Evolutionary conservation across 2,888 invertebrate genomes (phyloP).

Genomic region (Creontiades dilutus): DNA sequence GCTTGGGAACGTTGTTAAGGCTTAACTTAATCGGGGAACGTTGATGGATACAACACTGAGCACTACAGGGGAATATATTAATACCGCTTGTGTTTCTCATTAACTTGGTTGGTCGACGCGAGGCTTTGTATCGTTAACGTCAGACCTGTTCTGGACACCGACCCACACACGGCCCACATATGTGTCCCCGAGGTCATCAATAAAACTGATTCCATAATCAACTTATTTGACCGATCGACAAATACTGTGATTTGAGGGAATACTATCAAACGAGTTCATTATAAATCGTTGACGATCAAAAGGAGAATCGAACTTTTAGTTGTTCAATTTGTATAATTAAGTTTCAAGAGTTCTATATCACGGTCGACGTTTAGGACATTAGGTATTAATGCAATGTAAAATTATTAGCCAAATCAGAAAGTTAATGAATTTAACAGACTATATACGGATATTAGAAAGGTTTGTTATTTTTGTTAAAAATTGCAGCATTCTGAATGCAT

Average conservation of each 20-base stretch:
- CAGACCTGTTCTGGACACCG: not conserved
- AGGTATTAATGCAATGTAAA: too few relatives aligned
- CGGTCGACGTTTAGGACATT: too few relatives aligned
- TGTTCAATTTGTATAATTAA: too few relatives aligned
- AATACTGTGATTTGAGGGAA: not conserved
- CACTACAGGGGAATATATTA: not conserved
- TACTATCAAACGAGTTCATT: not conserved
- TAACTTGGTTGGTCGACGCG: not conserved
- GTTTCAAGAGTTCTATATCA: too few relatives aligned
- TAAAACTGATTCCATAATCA: not conserved
- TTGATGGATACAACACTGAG: not conserved
- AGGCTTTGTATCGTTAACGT: not conserved
- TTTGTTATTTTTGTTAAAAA: too few relatives aligned
- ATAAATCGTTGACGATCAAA: not conserved
- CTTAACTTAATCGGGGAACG: not conserved
- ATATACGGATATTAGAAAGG: too few relatives aligned
- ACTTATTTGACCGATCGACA: not conserved
- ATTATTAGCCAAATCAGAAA: too few relatives aligned
- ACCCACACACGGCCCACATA: not conserved
- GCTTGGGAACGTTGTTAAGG: not conserved
- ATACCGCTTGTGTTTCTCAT: not conserved
- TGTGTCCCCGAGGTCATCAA: not conserved
- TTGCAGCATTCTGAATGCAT: too few relatives aligned
- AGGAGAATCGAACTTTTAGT: not conserved
- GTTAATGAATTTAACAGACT: too few relatives aligned